Evolutionary conservation across 2,888 invertebrate genomes (phyloP).

Genomic region (Colostygia pectinataria): DNA sequence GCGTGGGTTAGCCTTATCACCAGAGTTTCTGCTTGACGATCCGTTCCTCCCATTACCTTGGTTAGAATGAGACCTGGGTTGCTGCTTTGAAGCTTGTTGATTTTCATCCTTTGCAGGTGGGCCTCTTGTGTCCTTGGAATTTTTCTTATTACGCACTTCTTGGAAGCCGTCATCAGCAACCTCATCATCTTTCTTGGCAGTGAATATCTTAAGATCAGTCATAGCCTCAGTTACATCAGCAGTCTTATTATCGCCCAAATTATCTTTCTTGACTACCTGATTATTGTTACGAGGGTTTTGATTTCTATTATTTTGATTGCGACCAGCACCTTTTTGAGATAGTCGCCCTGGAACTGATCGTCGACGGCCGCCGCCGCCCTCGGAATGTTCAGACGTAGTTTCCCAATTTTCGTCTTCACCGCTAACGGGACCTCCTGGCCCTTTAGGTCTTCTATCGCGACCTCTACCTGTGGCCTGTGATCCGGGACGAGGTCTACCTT

Average conservation of each 20-base stretch:
- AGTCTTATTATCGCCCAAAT: slow-evolving; percentile 57
- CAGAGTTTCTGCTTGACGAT: slow-evolving; percentile 67
- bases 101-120: slow-evolving; percentile 64
- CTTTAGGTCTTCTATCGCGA: slow-evolving; percentile 70
- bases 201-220: slow-evolving; percentile 64
- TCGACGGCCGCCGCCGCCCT: slow-evolving; percentile 67
- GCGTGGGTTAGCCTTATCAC: slow-evolving; percentile 65
- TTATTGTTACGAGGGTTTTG: slow-evolving; percentile 56
- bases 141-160: slow-evolving; percentile 92
- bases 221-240: slow-evolving; percentile 70
- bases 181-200: slow-evolving; percentile 72
- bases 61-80: slow-evolving; percentile 74
- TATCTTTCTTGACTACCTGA: slow-evolving; percentile 62
- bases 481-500: slow-evolving; percentile 85
- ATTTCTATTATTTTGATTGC: slow-evolving; percentile 63
- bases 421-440: slow-evolving; percentile 59
- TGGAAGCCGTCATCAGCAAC: slow-evolving; percentile 89
- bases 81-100: slow-evolving; percentile 57
- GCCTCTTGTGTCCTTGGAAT: slow-evolving; percentile 83
- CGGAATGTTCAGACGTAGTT: slow-evolving; percentile 93
- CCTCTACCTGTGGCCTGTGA: slow-evolving; percentile 83
- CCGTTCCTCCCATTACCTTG: slow-evolving; percentile 74
- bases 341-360: slow-evolving; percentile 59
- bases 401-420: slow-evolving; percentile 89
- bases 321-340: slow-evolving; percentile 53